Evolutionary conservation across 2,113 vertebrate genomes (phyloP), one percentile per base, ranked within the genome.

Genomic region (Tyto alba): DNA sequence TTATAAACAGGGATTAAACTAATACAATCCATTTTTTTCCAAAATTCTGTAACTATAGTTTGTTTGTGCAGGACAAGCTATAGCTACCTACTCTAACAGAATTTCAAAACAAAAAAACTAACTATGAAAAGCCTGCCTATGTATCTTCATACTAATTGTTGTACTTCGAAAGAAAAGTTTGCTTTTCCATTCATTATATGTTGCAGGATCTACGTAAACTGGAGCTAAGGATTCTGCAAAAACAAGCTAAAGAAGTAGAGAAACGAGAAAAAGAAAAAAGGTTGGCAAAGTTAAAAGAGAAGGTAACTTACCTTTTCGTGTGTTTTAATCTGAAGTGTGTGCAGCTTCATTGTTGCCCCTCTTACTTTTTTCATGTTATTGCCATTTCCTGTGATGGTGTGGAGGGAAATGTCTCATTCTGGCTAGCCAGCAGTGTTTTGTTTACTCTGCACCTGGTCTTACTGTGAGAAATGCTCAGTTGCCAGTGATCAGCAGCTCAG

Each of bases 121-220:
- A 3, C 8, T 43, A 6, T 74, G 10, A 43, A 90, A 88, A 63
- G 11, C 10, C 12, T 77, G 9, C 5, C 9, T 59, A 15, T 16
- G 0, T 68, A 25, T 89, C 80, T 79, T 76, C 36, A 22, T 82
- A 36, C 26, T 0, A 57, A 85, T 83, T 92, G 9, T 32, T 77
- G 72, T 76, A 63, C n/a, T 69, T 92, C 89, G 2, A 41, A 66
- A 85, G 32, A 66, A 43, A 92, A 80, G 3, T 53, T 74, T 47
- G 43, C 53, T 80, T 95, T 94, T 89, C 15, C 41, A 25, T 40
- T 93, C 12, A 30, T 20, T 66, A 3, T 68, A 16, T 95, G 72
- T 95, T 97, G 81, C 95, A 99, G 99, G 98, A 99, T 98, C 97
- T 99, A 59, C 97, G 90, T 88, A 99, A 98, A 96, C 96, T 99